Conservation (phyloP, 2,113 vertebrate genomes). For the Candoia aspera region DNA sequence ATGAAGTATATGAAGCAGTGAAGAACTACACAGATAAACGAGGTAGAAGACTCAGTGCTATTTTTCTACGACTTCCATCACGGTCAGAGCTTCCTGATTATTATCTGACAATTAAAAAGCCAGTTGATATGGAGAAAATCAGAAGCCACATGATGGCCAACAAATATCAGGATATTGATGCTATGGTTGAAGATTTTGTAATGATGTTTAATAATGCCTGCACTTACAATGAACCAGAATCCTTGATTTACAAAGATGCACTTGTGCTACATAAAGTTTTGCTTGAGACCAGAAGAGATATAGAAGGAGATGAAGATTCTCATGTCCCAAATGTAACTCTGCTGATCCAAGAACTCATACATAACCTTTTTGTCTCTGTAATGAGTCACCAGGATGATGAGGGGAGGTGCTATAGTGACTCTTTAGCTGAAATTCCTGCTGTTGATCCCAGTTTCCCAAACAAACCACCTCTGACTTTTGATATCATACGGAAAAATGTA, state of each 20-base stretch:
- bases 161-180: conserved; percentile 98
- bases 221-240: conserved; percentile 97
- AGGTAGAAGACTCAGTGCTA: conserved; percentile 96
- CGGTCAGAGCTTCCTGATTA: conserved; percentile 97
- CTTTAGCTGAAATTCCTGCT: conserved; percentile 93
- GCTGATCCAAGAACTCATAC: conserved; percentile 95
- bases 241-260: conserved; percentile 97
- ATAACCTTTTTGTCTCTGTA: conserved; percentile 97
- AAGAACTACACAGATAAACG: conserved; percentile 98
- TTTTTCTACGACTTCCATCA: conserved; percentile 95
- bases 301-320: conserved; percentile 93
- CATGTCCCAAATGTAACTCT: conserved; percentile 93
- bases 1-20: conserved; percentile 95
- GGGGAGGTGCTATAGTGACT: conserved; percentile 98
- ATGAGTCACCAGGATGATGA: conserved; percentile 98
- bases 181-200: conserved; percentile 96
- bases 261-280: conserved; percentile 93
- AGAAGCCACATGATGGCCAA: conserved; percentile 98
- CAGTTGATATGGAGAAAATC: conserved; percentile 98
- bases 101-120: conserved; percentile 96
- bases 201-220: conserved; percentile 99
- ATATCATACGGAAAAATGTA: conserved; percentile 92
- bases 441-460: conserved; percentile 85
- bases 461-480: conserved; percentile 89
- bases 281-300: conserved; percentile 89